Evolutionary conservation across 2,888 invertebrate genomes (phyloP), one percentile per base, ranked within the genome.

Genomic region (Atrina japonica): DNA sequence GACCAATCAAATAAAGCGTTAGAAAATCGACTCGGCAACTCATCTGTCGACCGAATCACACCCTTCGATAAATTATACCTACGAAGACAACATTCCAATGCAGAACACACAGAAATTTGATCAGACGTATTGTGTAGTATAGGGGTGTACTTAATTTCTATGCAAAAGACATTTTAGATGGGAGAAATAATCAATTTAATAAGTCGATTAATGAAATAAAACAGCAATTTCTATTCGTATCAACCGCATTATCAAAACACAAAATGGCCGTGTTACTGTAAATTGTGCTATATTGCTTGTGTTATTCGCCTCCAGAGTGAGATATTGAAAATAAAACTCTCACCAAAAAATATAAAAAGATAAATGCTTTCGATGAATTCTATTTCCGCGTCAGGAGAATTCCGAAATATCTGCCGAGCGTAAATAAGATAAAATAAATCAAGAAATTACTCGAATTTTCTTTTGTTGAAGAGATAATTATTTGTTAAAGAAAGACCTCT

Each of bases 1-100:
- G 74, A 69, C 85, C 85, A 86, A 86, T 85, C 82, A 83, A 70
- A 70, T 71, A 66, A 76, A 52, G 67, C 75, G 61, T 76, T 71
- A 64, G 59, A 73, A 72, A 77, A 66, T 68, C 71, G 66, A 75
- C 73, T 78, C 75, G 76, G 77, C 76, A 73, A 66, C 29, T 55
- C 49, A 59, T 56, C 58, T 47, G 30, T 14, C 63, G 73, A 69
- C 77, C 77, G 72, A 70, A 75, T 77, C 75, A 77, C 77, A 72
- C 69, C 74, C 69, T 72, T 59, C 49, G 49, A 49, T 43, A 23
- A 49, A 30, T 61, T 43, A 27, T 61, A 61, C 61, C 43, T 61
- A 49, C 59, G 47, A 49, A 30, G 49, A 49, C 47, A 43, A 49
- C 41, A 61, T 43, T 49, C 61, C 61, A 30, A 49, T 45, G 30